Evolutionary conservation across 2,888 invertebrate species (phyloP), one percentile per base, ranked within the genome.

Genomic region (Spisula subtruncata): DNA sequence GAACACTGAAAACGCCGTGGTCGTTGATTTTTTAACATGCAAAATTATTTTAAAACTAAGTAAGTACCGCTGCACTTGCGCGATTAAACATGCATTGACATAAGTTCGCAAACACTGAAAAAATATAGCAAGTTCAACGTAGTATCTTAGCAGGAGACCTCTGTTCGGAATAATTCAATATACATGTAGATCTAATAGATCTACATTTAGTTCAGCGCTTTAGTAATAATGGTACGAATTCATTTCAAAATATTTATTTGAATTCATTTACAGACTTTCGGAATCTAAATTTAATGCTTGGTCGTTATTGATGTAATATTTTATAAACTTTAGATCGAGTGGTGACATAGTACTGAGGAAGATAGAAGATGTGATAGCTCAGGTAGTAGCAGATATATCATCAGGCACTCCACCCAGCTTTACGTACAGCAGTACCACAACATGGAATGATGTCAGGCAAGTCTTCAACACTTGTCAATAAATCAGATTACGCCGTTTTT

Each of bases 361-460:
- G 85, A 94, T 95, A 80, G 95, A 95, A 90, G 81, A 46, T n/a
- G 88, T 93, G 6, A 89, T 94, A 46, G 46, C 91, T 0, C 83
- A 84, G 20, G 86, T 95, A 8, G 86, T 94, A 0, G 85, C 91
- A 66, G 90, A 94, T 25, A 90, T 94, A 25, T 84, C 92, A 25
- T 83, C 86, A 14, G 93, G 89, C 41, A 89, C 89, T 48, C 80
- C 94, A 14, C 95, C 95, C 20, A 87, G 81, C 12, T 81, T 95
- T 66, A 86, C 86, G 5, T 94, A 93, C 89, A 56, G 91, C 48
- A 94, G 93, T 60, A 93, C 93, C 83, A 84, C 89, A 29, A 89
- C 91, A 35, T 95, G 95, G 95, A 90, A 91, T 32, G 93, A 94
- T 81, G 89, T 95, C 29, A 92, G 88, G 94, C 94, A 83, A 83